phyloP scores from a whole-genome alignment of 2,113 vertebrate genomes.

The human (Homo sapiens) region DNA sequence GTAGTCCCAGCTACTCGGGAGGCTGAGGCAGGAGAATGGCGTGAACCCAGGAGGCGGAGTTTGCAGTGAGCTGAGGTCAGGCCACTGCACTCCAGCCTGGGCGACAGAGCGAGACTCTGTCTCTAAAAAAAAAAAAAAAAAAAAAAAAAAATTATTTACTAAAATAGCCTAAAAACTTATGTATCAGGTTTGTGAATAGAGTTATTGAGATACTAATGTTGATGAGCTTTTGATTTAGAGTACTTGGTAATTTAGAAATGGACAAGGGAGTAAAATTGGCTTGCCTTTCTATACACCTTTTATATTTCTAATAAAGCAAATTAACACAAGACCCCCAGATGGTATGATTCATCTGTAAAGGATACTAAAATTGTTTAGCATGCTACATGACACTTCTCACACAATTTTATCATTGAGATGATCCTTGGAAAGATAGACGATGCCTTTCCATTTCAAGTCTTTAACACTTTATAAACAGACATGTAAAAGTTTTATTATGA shows the following conservation, averaged over 20 bases:
- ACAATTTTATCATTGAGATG: background rate
- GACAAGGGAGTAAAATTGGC: background rate
- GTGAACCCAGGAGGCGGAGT: too few species aligned
- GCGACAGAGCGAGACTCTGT: too few species aligned
- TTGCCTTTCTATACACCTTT: slow-evolving; percentile 27
- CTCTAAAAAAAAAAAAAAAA: too few species aligned
- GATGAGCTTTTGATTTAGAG: slow-evolving; percentile 3
- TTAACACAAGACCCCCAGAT: background rate
- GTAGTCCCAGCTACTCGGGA: too few species aligned
- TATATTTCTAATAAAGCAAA: slow-evolving; percentile 9
- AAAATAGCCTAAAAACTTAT: background rate
- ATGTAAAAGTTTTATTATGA: background rate
- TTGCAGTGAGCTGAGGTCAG: too few species aligned
- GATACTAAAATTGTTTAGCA: background rate
- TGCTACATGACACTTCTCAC: background rate
- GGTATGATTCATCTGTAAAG: background rate
- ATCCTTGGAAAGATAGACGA: background rate
- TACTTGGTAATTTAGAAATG: slow-evolving; percentile 1
- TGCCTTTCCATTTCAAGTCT: background rate
- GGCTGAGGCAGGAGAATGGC: too few species aligned
- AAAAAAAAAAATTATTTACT: background rate
- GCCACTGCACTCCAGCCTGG: too few species aligned
- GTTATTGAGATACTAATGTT: background rate
- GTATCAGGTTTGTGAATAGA: background rate
- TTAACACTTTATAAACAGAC: background rate